Conservation (phyloP, 2,888 invertebrate genomes). For the Holacanthella duospinosa region DNA sequence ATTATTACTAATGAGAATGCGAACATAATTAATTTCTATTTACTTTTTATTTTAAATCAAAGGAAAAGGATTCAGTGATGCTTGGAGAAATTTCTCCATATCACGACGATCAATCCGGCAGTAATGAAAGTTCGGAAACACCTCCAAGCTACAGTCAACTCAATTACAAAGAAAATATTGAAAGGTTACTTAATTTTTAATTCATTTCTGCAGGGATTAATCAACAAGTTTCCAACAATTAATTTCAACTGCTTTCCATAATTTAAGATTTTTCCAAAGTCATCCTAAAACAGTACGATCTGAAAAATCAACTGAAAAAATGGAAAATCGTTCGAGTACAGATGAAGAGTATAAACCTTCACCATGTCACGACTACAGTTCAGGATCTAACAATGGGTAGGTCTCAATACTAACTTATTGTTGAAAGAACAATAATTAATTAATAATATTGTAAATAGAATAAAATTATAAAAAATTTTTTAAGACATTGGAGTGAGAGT, state of each 20-base stretch:
- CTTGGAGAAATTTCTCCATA: slow-evolving; percentile 74
- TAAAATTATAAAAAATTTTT: slow-evolving; percentile 2
- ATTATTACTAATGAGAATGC: too few relatives aligned
- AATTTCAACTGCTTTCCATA: slow-evolving; percentile 49
- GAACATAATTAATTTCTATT: not conserved
- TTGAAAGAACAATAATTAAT: not conserved
- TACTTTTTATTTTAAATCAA: slow-evolving; percentile 3
- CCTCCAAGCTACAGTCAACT: slow-evolving; percentile 73
- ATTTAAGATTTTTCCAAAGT: slow-evolving; percentile 53
- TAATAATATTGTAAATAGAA: not conserved
- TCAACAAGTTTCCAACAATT: not conserved
- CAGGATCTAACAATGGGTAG: slow-evolving; percentile 33
- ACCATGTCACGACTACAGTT: slow-evolving; percentile 29
- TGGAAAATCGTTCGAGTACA: slow-evolving; percentile 32
- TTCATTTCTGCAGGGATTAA: not conserved
- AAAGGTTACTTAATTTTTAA: too few relatives aligned
- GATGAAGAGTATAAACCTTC: slow-evolving; percentile 36
- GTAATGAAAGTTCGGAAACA: slow-evolving; percentile 67
- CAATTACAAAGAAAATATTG: slow-evolving; percentile 72
- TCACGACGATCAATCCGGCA: slow-evolving; percentile 59
- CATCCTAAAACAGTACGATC: slow-evolving; percentile 51
- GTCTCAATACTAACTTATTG: not conserved
- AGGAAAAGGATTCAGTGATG: slow-evolving; percentile 71
- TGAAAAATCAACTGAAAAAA: slow-evolving; percentile 12
- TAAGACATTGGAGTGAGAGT: slow-evolving; percentile 37